Evolutionary conservation across 2,888 invertebrate species (phyloP), one percentile per base, ranked within the genome.

Genomic region (Phanerotoma sp.): DNA sequence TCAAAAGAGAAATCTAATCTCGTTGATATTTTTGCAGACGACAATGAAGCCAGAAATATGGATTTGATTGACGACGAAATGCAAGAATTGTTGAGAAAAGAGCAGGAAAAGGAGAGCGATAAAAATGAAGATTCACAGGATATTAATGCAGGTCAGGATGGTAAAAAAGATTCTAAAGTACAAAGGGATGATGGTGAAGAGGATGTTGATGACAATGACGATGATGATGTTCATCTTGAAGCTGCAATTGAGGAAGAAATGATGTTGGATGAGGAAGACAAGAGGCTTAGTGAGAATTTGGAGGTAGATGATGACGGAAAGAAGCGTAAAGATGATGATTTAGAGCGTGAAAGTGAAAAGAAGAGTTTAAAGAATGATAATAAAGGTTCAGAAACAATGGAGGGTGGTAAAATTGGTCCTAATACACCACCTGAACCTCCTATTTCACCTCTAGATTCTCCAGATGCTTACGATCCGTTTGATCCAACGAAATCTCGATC

Each of bases 391-490:
- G 76, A 77, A 25, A 74, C 76, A 44, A 54, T 77, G 6, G 77
- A 77, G 33, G 53, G 74, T 3, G 62, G 77, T 46, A 77, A 77
- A 57, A 75, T 77, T n/a, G 88, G 88, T 0, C 88, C 88, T 0
- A 88, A 88, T 68, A 88, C 88, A 4, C 88, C 88, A 1, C 85
- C 84, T 0, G 85, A 85, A 62, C 85, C 85, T 0, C 86, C 86
- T 47, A 83, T 82, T 55, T 85, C 86, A 6, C 85, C 85, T 1
- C 86, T 85, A 1, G 85, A 85, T 58, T 86, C 89, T 11, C 90
- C 90, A 1, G 91, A 91, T 76, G 91, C 87, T 3, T 93, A 93
- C 77, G 93, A 93, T 84, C 93, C 93, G 2, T 93, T 92, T 77
- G 93, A 93, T 77, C 93, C 93, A 0, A 93, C 93, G 7, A 90